Percentiles rank a stretch among this genome's conserved stretches.
phyloP scores from a whole-genome alignment of 2,888 invertebrate species.

The Polydrusus tereticollis region DNA sequence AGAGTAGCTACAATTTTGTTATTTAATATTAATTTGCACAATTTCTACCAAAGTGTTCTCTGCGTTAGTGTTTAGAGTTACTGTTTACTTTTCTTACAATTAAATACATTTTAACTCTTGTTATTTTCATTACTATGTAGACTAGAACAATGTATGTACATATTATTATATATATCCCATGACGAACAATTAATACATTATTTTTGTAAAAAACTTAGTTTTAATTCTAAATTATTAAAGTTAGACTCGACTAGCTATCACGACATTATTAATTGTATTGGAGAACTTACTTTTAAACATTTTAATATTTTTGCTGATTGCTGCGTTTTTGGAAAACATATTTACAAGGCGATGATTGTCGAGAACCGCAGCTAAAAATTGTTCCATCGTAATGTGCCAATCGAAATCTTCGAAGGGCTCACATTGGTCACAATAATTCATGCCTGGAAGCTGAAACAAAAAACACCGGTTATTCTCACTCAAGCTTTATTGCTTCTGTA shows the following conservation, averaged over 20 bases:
- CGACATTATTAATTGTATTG: not conserved
- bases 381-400: conserved; percentile 90
- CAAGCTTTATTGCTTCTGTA: too few relatives aligned
- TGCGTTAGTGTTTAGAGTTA: not conserved
- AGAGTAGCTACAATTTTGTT: too few relatives aligned
- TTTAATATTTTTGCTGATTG: not conserved
- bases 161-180: not conserved
- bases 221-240: not conserved
- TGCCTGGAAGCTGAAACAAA: conserved; percentile 72
- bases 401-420: conserved; percentile 69
- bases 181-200: not conserved
- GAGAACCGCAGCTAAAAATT: conserved; percentile 87
- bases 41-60: not conserved
- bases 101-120: not conserved
- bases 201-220: not conserved
- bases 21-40: not conserved
- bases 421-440: conserved; percentile 75
- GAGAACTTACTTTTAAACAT: not conserved
- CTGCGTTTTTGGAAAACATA: conserved; percentile 73
- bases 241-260: not conserved
- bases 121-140: not conserved
- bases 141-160: conserved; percentile 12
- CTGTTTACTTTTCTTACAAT: not conserved
- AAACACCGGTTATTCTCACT: not conserved
- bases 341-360: conserved; percentile 80